A percentile compares a stretch with the other conserved stretches of the same genome.
Evolutionary conservation across 2,113 vertebrate species (phyloP).

Genomic region (Cryptomyrus ogoouensis): DNA sequence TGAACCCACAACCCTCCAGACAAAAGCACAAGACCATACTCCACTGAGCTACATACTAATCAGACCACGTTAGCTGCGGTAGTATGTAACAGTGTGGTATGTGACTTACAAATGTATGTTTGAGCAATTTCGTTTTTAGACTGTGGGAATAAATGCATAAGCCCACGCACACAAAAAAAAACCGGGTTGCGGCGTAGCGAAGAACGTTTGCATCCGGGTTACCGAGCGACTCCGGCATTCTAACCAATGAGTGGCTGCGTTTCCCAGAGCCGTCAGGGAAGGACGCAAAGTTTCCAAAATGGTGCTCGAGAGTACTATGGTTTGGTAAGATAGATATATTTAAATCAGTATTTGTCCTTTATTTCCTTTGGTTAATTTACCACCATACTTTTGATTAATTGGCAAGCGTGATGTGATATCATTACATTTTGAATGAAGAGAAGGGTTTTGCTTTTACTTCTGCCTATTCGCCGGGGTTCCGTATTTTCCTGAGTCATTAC

Average conservation of each 20-base stretch:
- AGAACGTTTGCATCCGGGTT: background rate
- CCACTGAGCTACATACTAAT: background rate
- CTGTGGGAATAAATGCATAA: background rate
- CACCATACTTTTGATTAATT: background rate
- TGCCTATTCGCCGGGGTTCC: background rate
- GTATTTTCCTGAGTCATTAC: constrained; percentile 43
- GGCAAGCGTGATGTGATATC: background rate
- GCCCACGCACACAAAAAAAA: background rate
- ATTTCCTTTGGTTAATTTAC: background rate
- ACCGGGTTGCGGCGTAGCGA: background rate
- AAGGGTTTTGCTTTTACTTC: too few relatives aligned
- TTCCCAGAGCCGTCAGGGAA: constrained; percentile 31
- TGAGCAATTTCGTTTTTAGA: background rate
- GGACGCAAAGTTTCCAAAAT: constrained; percentile 71
- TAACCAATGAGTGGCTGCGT: constrained; percentile 45
- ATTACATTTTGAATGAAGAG: background rate
- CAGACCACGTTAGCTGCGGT: background rate
- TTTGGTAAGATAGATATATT: constrained; percentile 72
- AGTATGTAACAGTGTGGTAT: background rate
- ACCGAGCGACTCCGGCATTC: background rate
- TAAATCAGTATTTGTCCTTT: background rate
- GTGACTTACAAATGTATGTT: background rate
- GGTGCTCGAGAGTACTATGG: constrained; percentile 95
- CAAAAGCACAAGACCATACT: background rate
- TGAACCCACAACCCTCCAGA: background rate